These are phyloP conservation scores for Dryococelus australis DNA, from an alignment of 2,888 invertebrate species.

Conservation along the genomic window DNA sequence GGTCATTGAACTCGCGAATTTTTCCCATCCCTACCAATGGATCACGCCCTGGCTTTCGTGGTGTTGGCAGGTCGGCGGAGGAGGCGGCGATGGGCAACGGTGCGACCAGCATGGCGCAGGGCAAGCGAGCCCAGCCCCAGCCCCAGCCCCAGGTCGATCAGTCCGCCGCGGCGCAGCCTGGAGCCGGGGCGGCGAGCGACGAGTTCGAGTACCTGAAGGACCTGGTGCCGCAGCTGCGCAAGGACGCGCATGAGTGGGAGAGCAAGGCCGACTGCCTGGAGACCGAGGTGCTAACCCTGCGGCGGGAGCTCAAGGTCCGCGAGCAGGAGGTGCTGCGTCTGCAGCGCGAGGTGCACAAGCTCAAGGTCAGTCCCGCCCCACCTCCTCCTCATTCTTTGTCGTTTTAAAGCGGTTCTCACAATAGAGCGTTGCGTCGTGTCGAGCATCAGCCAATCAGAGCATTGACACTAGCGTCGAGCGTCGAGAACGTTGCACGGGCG, in stretches of 20 bases:
- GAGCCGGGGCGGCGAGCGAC: conserved; percentile 38
- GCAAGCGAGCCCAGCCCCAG: conserved; percentile 16
- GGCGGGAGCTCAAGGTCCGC: conserved; percentile 62
- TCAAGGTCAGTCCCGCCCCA: conserved; percentile 70
- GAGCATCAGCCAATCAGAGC: no score
- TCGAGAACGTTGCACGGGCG: no score
- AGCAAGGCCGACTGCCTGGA: conserved; percentile 61
- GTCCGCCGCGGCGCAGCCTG: conserved; percentile 32
- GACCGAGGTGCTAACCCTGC: conserved; percentile 64
- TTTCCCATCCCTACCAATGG: no score
- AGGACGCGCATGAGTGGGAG: conserved; percentile 61
- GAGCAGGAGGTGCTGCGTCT: conserved; percentile 68
- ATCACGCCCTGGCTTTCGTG: no score
- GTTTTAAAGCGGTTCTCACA: no score
- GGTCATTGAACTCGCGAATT: no score
- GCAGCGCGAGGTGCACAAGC: conserved; percentile 74
- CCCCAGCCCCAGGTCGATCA: background rate
- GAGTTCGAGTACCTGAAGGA: conserved; percentile 56
- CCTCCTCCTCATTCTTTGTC: conserved; percentile 5
- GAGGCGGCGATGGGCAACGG: conserved; percentile 45
- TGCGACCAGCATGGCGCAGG: background rate
- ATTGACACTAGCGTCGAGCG: no score
- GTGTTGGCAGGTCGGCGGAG: background rate
- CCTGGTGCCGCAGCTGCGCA: conserved; percentile 60
- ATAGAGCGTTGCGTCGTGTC: no score